Evolutionary conservation across 2,113 vertebrate genomes (phyloP).

Genomic region (Hyla sarda): DNA sequence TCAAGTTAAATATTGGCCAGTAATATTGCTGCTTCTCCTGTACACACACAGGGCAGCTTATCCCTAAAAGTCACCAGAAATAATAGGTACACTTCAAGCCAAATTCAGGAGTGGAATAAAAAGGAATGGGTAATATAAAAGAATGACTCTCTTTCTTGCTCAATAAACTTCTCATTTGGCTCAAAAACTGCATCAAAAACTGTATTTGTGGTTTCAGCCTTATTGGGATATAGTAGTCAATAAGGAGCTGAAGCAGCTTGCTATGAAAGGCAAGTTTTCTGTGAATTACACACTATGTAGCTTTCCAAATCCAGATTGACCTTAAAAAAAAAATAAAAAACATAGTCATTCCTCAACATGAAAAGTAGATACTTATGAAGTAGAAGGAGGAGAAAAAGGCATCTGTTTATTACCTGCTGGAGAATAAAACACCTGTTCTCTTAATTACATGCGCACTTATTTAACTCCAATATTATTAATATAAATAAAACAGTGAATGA

Average conservation of each 20-base stretch:
- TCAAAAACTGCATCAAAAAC: too few species aligned
- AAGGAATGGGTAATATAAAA: too few species aligned
- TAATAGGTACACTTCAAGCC: neutral
- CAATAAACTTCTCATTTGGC: too few species aligned
- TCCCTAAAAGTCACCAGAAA: too few species aligned
- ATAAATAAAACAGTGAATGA: conserved; percentile 47
- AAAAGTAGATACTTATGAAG: conserved; percentile 30
- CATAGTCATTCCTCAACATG: conserved; percentile 39
- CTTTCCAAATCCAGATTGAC: conserved; percentile 10
- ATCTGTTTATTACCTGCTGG: conserved; percentile 36
- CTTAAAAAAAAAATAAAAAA: too few species aligned
- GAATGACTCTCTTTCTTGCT: too few species aligned
- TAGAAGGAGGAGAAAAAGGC: conserved; percentile 22
- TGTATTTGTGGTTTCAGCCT: too few species aligned
- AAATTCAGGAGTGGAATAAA: too few species aligned
- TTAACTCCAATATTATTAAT: conserved; percentile 43
- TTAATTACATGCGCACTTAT: conserved; percentile 28
- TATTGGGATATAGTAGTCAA: neutral
- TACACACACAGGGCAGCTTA: too few species aligned
- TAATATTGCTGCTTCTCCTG: too few species aligned
- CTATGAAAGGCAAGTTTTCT: conserved; percentile 20
- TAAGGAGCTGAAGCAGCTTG: neutral
- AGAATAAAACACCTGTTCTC: conserved; percentile 52
- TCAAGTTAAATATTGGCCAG: too few species aligned
- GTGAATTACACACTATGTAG: conserved; percentile 22